Conservation (phyloP, 2,113 vertebrate species). For the Cyanocitta stelleri region DNA sequence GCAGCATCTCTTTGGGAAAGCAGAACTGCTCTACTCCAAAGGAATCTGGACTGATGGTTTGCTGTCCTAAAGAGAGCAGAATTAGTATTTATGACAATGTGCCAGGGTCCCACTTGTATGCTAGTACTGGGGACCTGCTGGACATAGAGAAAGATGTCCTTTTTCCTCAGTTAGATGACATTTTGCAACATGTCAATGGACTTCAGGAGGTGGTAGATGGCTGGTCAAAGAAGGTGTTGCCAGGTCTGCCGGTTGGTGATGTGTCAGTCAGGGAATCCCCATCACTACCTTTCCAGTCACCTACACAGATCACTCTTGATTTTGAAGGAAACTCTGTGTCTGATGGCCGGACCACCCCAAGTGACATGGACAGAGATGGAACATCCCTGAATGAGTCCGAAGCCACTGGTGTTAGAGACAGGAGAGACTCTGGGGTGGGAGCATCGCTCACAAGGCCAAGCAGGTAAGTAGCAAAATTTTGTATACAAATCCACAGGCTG, state of each 20-base stretch:
- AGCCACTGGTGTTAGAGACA: conserved; percentile 80
- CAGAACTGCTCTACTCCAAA: conserved; percentile 62
- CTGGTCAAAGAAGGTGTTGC: conserved; percentile 87
- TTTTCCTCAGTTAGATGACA: conserved; percentile 90
- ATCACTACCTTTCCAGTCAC: conserved; percentile 59
- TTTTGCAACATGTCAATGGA: conserved; percentile 90
- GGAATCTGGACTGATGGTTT: conserved; percentile 74
- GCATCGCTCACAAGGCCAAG: conserved; percentile 92
- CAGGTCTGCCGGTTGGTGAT: conserved; percentile 65
- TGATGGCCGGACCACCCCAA: conserved; percentile 83
- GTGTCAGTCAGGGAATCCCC: conserved; percentile 19
- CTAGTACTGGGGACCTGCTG: conserved; percentile 92
- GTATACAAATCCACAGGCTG: neutral
- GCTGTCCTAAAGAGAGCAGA: conserved; percentile 77
- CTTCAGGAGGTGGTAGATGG: conserved; percentile 88
- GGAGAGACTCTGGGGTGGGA: conserved; percentile 94
- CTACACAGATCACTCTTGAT: conserved; percentile 84
- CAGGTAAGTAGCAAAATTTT: conserved; percentile 74
- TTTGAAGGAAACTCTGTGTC: conserved; percentile 89
- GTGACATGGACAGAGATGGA: conserved; percentile 84
- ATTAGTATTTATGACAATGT: conserved; percentile 87
- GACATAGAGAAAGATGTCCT: conserved; percentile 90
- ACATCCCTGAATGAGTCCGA: conserved; percentile 85
- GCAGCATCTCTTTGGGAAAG: conserved; percentile 74
- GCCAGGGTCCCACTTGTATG: conserved; percentile 91